Percentiles rank a stretch among this genome's conserved stretches.
Conservation (phyloP, 2,113 vertebrate species). For the Calyptommatus sinebrachiatus region DNA sequence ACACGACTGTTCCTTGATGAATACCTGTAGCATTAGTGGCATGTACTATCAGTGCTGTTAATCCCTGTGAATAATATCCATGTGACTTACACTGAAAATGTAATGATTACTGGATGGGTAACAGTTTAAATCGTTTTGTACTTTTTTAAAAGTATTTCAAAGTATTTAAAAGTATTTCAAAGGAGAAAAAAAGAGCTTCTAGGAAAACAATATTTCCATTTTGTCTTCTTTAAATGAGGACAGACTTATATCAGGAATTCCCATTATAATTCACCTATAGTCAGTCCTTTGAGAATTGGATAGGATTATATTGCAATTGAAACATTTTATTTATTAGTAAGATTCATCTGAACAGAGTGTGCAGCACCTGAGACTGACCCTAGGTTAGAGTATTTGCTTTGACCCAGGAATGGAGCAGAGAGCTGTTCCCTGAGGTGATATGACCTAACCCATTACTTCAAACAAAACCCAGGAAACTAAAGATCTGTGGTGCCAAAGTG, state of each 20-base stretch:
- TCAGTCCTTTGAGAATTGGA: too few species aligned
- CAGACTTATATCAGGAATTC: neutral
- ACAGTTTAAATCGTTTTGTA: neutral
- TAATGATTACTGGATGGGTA: neutral
- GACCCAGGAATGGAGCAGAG: too few species aligned
- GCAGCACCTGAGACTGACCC: too few species aligned
- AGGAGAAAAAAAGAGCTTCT: neutral
- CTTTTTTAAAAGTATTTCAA: neutral
- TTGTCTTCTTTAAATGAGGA: neutral
- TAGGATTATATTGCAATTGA: too few species aligned
- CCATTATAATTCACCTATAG: neutral
- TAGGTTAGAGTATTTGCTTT: too few species aligned
- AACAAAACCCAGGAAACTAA: too few species aligned
- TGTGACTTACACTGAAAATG: neutral
- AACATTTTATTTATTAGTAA: too few species aligned
- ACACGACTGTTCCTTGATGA: neutral
- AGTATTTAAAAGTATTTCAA: neutral
- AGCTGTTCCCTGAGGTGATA: too few species aligned
- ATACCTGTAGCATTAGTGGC: neutral
- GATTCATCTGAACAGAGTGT: too few species aligned
- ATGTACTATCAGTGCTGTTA: neutral
- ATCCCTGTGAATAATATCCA: neutral
- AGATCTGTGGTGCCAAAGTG: too few species aligned
- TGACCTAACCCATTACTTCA: too few species aligned
- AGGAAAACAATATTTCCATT: neutral